phyloP scores from a whole-genome alignment of 2,113 vertebrate species.

The Fregetta grallaria region DNA sequence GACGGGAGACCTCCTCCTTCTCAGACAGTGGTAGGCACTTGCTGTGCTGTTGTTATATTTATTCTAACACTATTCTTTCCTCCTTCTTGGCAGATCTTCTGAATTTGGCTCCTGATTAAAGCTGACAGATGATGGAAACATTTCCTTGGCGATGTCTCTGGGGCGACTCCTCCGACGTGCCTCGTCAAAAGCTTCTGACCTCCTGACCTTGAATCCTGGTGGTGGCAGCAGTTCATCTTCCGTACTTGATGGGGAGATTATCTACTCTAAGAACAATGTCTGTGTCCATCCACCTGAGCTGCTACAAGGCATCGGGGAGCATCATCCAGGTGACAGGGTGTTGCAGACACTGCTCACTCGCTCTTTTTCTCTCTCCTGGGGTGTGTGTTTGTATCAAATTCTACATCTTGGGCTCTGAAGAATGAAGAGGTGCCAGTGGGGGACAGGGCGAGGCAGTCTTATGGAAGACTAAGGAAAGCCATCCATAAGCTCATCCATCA shows the following conservation, averaged over 20 bases:
- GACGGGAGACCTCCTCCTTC: neutral
- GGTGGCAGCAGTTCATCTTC: slow-evolving; percentile 58
- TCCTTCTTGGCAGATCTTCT: slow-evolving; percentile 26
- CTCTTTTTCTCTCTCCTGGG: neutral
- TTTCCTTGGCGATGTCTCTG: slow-evolving; percentile 87
- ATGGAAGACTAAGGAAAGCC: neutral
- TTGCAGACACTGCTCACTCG: neutral
- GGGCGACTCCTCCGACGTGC: slow-evolving; percentile 96
- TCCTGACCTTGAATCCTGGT: slow-evolving; percentile 88
- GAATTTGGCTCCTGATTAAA: slow-evolving; percentile 13
- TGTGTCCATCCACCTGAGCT: slow-evolving; percentile 92
- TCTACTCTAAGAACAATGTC: slow-evolving; percentile 99
- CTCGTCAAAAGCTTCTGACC: slow-evolving; percentile 93
- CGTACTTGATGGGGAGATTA: slow-evolving; percentile 87
- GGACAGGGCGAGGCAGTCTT: neutral
- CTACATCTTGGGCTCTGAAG: neutral
- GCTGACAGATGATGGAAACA: slow-evolving; percentile 89
- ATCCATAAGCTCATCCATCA: neutral
- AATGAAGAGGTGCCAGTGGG: neutral
- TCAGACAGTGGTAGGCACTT: neutral
- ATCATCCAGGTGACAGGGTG: slow-evolving; percentile 87
- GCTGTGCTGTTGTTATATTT: neutral
- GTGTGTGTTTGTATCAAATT: neutral
- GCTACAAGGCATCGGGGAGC: slow-evolving; percentile 86
- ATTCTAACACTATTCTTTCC: neutral